phyloP scores from a whole-genome alignment of 2,113 vertebrate genomes.

The Rhinogobius similis region DNA sequence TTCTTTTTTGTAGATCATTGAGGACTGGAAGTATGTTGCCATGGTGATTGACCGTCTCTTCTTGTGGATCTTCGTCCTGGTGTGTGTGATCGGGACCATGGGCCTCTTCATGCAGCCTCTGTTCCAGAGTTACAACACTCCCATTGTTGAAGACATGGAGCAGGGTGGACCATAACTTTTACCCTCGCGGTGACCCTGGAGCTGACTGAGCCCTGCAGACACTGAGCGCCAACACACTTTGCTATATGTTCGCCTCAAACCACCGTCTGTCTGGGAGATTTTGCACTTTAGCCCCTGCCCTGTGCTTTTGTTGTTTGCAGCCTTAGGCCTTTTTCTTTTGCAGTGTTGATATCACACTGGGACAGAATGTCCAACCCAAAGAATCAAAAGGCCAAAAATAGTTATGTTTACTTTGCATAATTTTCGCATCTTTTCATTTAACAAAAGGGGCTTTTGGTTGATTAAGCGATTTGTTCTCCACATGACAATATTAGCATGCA shows the following conservation, averaged over 20 bases:
- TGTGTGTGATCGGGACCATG: slow-evolving; percentile 77
- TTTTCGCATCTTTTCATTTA: neutral
- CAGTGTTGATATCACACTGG: slow-evolving; percentile 5
- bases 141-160: slow-evolving; percentile 63
- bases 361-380: slow-evolving; percentile 8
- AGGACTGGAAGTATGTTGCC: slow-evolving; percentile 83
- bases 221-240: slow-evolving; percentile 33
- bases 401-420: neutral
- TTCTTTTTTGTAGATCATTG: slow-evolving; percentile 71
- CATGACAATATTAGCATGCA: slow-evolving; percentile 3
- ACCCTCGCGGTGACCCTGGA: slow-evolving; percentile 22
- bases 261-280: slow-evolving; percentile 33
- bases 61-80: slow-evolving; percentile 80
- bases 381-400: slow-evolving; percentile 20
- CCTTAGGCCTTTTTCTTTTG: neutral
- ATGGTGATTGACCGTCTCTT: slow-evolving; percentile 83
- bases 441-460: neutral
- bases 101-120: slow-evolving; percentile 83
- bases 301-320: neutral
- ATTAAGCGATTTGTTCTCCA: neutral
- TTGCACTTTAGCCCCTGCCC: slow-evolving; percentile 30
- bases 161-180: slow-evolving; percentile 39
- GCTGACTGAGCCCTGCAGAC: slow-evolving; percentile 23
- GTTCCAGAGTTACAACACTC: slow-evolving; percentile 79
- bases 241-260: slow-evolving; percentile 22